Evolutionary conservation across 2,888 invertebrate species (phyloP).

Genomic region (Boloria euphrosyne): DNA sequence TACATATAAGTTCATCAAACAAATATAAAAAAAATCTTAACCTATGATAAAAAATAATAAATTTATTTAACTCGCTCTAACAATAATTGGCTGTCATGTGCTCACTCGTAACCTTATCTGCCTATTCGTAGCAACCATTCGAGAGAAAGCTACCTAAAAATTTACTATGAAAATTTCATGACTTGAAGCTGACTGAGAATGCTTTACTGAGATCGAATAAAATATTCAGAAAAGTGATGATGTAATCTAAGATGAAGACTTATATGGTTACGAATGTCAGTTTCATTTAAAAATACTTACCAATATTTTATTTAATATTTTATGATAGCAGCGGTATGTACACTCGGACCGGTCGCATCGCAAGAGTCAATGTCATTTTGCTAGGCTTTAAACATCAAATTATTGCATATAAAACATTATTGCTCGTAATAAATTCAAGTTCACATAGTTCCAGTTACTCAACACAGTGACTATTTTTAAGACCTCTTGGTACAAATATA

Average conservation of each 20-base stretch:
- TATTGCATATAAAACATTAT: too few relatives aligned
- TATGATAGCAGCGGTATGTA: slow-evolving; percentile 10
- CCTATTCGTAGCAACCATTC: slow-evolving; percentile 32
- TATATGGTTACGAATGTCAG: slow-evolving; percentile 26
- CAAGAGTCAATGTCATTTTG: background rate
- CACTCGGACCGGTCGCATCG: slow-evolving; percentile 9
- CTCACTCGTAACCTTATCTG: slow-evolving; percentile 17
- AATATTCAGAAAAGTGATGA: slow-evolving; percentile 5
- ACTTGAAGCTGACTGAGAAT: slow-evolving; percentile 17
- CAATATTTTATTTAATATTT: slow-evolving; percentile 1
- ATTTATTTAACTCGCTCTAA: slow-evolving; percentile 13
- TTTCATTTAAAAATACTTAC: slow-evolving; percentile 5
- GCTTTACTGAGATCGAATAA: slow-evolving; percentile 31
- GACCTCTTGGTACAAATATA: too few relatives aligned
- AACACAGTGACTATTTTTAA: too few relatives aligned
- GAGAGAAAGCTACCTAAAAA: slow-evolving; percentile 31
- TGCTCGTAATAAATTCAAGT: too few relatives aligned
- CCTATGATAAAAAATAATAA: slow-evolving; percentile 4
- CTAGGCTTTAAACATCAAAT: too few relatives aligned
- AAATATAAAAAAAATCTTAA: slow-evolving; percentile 1
- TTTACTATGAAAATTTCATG: slow-evolving; percentile 12
- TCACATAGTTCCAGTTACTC: too few relatives aligned
- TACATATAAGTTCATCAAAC: background rate
- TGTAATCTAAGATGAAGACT: slow-evolving; percentile 13
- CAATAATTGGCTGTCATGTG: slow-evolving; percentile 18